These are phyloP conservation scores for Timema podura DNA, from an alignment of 2,888 invertebrate genomes.

Conservation along the genomic window DNA sequence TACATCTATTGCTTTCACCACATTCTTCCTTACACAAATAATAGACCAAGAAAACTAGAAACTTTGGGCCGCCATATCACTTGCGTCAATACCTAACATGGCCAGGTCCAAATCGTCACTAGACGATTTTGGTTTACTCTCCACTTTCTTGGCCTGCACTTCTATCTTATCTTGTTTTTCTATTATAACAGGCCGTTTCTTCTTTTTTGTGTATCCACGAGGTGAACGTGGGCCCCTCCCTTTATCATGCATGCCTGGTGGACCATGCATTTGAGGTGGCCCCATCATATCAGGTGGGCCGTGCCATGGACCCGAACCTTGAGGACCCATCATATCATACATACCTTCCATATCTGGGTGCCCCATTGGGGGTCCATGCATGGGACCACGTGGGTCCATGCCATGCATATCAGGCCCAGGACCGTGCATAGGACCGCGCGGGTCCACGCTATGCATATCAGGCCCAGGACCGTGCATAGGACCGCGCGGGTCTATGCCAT, in stretches of 20 bases:
- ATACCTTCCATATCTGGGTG: not conserved
- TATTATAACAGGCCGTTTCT: not conserved
- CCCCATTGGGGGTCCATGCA: constrained; percentile 6
- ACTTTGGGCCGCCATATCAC: constrained; percentile 62
- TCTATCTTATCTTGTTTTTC: constrained; percentile 33
- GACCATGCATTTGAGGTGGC: not conserved
- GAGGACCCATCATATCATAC: not conserved
- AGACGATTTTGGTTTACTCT: constrained; percentile 39
- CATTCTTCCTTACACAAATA: no score
- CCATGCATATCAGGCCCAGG: no score
- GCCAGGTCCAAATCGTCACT: constrained; percentile 56
- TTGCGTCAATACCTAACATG: constrained; percentile 81
- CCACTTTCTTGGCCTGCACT: constrained; percentile 33
- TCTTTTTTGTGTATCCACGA: not conserved
- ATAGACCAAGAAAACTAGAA: constrained; percentile 32
- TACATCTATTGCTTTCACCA: no score
- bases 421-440: no score
- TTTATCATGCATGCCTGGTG: constrained; percentile 5
- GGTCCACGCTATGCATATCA: no score
- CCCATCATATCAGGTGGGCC: constrained; percentile 22
- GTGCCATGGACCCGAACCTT: constrained; percentile 2
- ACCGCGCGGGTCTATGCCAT: not conserved
- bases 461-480: no score
- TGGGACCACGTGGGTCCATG: no score
- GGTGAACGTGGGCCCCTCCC: constrained; percentile 17